Percentiles rank a stretch among this genome's conserved stretches.
phyloP scores from a whole-genome alignment of 2,113 vertebrate species.

The Hypomesus transpacificus region DNA sequence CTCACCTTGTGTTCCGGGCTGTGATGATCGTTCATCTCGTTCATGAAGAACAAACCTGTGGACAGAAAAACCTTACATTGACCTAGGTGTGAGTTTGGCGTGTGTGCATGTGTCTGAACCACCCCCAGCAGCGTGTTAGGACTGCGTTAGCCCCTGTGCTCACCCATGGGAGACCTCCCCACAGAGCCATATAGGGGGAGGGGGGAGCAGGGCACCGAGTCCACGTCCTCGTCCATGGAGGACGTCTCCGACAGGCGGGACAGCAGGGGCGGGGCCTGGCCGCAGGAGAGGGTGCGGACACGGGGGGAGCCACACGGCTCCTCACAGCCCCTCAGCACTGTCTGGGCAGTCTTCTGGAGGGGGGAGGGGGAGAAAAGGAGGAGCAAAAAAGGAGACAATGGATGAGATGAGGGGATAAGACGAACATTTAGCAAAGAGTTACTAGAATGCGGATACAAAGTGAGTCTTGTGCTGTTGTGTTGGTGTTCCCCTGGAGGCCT shows the following conservation, averaged over 20 bases:
- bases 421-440: not conserved
- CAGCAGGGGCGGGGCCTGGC: constrained; percentile 75
- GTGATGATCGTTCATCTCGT: constrained; percentile 73
- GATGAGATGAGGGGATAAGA: not conserved
- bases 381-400: not conserved
- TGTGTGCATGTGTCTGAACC: not conserved
- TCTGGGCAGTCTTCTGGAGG: constrained; percentile 85
- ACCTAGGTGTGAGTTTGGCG: too few relatives aligned
- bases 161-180: constrained; percentile 63
- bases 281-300: constrained; percentile 80
- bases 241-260: constrained; percentile 86
- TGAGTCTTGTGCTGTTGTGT: too few relatives aligned
- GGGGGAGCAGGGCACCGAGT: constrained; percentile 84
- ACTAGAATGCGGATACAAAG: too few relatives aligned
- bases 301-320: constrained; percentile 89
- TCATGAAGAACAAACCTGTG: constrained; percentile 79
- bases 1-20: constrained; percentile 83
- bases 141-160: not conserved
- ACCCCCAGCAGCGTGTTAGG: not conserved
- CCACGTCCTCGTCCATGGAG: constrained; percentile 86
- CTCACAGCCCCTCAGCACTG: constrained; percentile 87
- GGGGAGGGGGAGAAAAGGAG: constrained; percentile 12
- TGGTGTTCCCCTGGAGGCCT: too few relatives aligned
- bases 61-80: constrained; percentile 17
- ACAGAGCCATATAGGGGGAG: constrained; percentile 62